A percentile compares a stretch with the other conserved stretches of the same genome.
These are phyloP conservation scores for Arremon brunneinucha DNA, from an alignment of 2,797 vertebrate species.

Conservation along the genomic window DNA sequence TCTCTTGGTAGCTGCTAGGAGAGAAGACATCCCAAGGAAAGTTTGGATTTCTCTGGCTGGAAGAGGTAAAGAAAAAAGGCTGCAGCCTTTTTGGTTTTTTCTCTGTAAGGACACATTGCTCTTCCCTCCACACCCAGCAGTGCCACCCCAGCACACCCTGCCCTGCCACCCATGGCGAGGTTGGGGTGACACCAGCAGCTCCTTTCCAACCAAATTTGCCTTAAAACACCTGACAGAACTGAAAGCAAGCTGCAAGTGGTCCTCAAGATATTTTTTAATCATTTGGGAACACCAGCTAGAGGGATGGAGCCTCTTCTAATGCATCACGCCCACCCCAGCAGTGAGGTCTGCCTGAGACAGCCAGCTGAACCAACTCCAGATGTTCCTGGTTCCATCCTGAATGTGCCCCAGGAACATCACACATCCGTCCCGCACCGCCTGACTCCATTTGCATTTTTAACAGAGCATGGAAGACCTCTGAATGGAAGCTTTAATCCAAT, in stretches of 20 bases:
- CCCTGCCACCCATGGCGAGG: fast-evolving
- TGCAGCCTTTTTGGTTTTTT: not conserved
- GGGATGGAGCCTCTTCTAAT: not conserved
- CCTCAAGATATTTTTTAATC: not conserved
- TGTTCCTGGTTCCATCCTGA: not conserved
- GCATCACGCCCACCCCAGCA: not conserved
- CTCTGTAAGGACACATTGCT: not conserved
- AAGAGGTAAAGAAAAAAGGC: not conserved
- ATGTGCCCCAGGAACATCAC: not conserved
- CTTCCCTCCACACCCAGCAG: not conserved
- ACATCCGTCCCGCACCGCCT: fast-evolving
- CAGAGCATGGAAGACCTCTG: not conserved
- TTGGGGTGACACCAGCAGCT: not conserved
- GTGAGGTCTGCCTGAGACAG: not conserved
- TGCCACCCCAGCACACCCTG: fast-evolving
- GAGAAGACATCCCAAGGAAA: not conserved
- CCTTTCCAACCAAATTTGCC: not conserved
- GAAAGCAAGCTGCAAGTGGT: not conserved
- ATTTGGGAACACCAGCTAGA: not conserved
- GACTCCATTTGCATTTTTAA: not conserved
- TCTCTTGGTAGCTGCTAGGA: not conserved
- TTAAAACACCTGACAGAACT: fast-evolving
- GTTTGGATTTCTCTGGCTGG: not conserved
- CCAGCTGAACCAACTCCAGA: not conserved
- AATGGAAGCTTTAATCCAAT: slow-evolving; percentile 10